These are phyloP conservation scores for Xerus rutilus DNA, from an alignment of 2,797 vertebrate genomes.

Conservation along the genomic window DNA sequence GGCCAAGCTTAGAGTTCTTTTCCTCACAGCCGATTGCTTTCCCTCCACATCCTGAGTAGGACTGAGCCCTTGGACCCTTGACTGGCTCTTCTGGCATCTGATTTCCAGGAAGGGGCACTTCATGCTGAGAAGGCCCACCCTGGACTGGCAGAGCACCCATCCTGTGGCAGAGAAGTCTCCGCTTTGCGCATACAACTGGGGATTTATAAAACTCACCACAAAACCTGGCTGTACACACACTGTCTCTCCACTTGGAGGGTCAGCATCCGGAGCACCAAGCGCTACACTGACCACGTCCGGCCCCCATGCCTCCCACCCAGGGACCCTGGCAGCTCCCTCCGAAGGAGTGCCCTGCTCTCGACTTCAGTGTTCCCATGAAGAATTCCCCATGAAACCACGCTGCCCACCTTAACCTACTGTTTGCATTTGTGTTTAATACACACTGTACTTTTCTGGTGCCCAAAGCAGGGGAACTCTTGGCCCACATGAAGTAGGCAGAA, in stretches of 20 bases:
- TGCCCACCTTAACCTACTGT: neutral
- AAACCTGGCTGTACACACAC: neutral
- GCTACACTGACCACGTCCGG: neutral
- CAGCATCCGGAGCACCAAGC: neutral
- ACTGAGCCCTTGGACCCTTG: neutral
- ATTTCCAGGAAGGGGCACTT: neutral
- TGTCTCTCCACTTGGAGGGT: conserved; percentile 8
- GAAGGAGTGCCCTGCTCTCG: conserved; percentile 14
- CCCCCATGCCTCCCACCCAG: neutral
- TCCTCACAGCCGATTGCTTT: neutral
- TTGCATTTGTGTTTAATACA: conserved; percentile 29
- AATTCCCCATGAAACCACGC: neutral
- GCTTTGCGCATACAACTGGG: neutral
- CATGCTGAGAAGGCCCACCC: neutral
- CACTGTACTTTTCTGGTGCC: conserved; percentile 73
- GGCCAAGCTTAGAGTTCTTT: neutral
- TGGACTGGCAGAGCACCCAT: rapidly evolving
- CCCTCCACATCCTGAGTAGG: neutral
- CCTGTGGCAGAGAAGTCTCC: neutral
- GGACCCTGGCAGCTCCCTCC: neutral
- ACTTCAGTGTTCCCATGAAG: neutral
- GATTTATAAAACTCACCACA: conserved; percentile 49
- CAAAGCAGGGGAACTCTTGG: conserved; percentile 11
- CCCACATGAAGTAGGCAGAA: conserved; percentile 62
- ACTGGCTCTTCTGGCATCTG: neutral